Conservation (phyloP, 2,888 invertebrate species). For the Macaria notata region DNA sequence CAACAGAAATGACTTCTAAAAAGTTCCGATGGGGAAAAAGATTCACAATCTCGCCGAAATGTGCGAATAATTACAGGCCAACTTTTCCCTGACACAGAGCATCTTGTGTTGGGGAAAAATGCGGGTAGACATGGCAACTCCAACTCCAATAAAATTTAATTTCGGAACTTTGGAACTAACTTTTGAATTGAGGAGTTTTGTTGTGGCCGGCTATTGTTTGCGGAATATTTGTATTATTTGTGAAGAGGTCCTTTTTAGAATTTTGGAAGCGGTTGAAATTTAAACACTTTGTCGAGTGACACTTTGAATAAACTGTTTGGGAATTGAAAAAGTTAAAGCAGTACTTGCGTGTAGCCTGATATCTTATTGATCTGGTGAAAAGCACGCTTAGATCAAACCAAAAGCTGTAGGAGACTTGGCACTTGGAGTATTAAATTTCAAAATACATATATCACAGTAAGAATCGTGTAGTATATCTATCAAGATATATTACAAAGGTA, state of each 20-base stretch:
- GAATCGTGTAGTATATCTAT: too few species aligned
- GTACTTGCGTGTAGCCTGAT: too few species aligned
- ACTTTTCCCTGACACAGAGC: slow-evolving; percentile 9
- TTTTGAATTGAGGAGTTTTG: slow-evolving; percentile 6
- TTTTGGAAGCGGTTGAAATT: not conserved
- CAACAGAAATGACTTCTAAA: not conserved
- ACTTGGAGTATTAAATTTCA: too few species aligned
- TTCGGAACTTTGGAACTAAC: slow-evolving; percentile 3
- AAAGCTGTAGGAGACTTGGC: too few species aligned
- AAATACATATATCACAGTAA: too few species aligned
- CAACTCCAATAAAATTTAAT: slow-evolving; percentile 12
- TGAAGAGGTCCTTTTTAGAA: not conserved
- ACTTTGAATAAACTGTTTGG: too few species aligned
- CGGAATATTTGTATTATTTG: not conserved
- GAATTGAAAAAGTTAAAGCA: too few species aligned
- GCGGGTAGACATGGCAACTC: slow-evolving; percentile 6
- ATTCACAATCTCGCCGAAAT: slow-evolving; percentile 10
- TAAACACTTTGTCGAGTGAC: not conserved
- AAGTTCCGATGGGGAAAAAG: slow-evolving; percentile 7
- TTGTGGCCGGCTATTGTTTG: slow-evolving; percentile 8
- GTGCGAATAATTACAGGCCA: slow-evolving; percentile 13
- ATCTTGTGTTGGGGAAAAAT: slow-evolving; percentile 1
- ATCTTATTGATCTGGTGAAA: too few species aligned
- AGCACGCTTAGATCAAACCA: too few species aligned
- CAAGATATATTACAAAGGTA: too few species aligned